Conservation (phyloP, 2,888 invertebrate genomes). For the Drosophila antonietae region DNA sequence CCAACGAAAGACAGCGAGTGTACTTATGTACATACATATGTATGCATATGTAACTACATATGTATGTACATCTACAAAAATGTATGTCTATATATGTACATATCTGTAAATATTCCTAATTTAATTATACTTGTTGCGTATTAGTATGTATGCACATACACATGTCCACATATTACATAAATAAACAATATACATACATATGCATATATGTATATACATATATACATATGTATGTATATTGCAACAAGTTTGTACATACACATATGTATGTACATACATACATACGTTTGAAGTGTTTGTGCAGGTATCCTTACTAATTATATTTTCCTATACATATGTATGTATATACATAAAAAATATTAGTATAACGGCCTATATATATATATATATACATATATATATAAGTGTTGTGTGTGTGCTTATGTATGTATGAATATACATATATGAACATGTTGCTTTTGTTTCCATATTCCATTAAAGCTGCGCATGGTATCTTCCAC, state of each 20-base stretch:
- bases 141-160: too few relatives aligned
- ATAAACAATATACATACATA: not conserved
- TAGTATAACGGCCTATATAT: too few relatives aligned
- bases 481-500: constrained; percentile 62
- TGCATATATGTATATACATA: not conserved
- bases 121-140: not conserved
- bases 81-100: not conserved
- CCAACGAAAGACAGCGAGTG: constrained; percentile 6
- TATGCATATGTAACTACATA: not conserved
- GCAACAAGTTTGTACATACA: too few relatives aligned
- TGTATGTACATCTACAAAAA: not conserved
- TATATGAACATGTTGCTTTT: constrained; percentile 29
- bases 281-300: too few relatives aligned
- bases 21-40: too few relatives aligned
- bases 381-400: too few relatives aligned
- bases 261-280: too few relatives aligned
- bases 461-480: constrained; percentile 52
- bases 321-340: too few relatives aligned
- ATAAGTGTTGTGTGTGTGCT: too few relatives aligned
- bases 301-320: too few relatives aligned
- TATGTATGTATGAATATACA: not conserved
- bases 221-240: not conserved
- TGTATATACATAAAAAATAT: too few relatives aligned
- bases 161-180: not conserved
- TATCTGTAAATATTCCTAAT: not conserved